A percentile compares a stretch with the other conserved stretches of the same genome.
Conservation (phyloP, 53 echinoderm and acorn worm species). For the Echinometra lucunter region DNA sequence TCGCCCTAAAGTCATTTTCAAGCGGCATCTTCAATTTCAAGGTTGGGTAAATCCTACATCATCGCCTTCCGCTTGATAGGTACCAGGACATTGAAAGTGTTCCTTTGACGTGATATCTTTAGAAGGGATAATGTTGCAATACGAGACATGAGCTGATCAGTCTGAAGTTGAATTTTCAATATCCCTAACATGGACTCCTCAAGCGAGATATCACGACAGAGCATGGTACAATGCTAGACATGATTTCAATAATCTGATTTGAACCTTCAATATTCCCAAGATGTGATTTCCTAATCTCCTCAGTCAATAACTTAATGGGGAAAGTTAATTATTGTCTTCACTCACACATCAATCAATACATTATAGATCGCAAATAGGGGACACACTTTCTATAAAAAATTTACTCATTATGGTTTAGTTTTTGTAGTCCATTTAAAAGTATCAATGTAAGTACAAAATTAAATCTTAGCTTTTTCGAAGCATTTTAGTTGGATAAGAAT, state of each 20-base stretch:
- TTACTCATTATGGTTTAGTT: too few relatives aligned
- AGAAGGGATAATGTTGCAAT: background rate
- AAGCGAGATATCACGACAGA: too few relatives aligned
- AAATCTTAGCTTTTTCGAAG: too few relatives aligned
- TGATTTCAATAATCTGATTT: background rate
- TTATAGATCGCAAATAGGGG: too few relatives aligned
- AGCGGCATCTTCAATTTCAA: slow-evolving; percentile 1
- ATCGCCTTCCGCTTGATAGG: background rate
- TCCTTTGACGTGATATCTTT: background rate
- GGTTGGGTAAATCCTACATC: background rate
- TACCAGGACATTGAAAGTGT: background rate
- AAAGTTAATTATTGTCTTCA: too few relatives aligned
- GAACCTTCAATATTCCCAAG: background rate
- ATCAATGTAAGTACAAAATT: too few relatives aligned
- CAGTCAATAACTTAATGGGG: too few relatives aligned
- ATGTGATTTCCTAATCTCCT: too few relatives aligned
- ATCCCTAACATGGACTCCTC: background rate
- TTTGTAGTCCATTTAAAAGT: too few relatives aligned
- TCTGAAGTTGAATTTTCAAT: background rate
- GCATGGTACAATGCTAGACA: background rate
- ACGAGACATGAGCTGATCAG: background rate
- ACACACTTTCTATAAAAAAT: too few relatives aligned
- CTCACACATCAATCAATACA: too few relatives aligned
- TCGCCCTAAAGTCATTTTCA: background rate
- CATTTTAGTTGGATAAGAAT: too few relatives aligned